Conservation (phyloP, 2,888 invertebrate genomes). For the Pseudolycoriella hygida region DNA sequence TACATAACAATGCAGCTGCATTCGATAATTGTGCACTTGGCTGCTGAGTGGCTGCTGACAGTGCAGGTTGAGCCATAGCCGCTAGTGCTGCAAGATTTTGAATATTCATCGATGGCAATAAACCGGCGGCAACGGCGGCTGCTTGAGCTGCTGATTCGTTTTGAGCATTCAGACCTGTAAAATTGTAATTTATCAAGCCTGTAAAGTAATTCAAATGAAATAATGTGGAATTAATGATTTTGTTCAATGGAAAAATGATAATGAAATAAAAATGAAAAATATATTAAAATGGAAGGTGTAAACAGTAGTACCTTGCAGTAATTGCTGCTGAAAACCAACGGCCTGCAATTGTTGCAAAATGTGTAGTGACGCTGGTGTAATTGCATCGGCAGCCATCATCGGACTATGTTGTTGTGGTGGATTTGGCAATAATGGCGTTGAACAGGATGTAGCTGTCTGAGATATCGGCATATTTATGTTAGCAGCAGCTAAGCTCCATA, state of each 20-base stretch:
- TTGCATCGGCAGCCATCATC: constrained; percentile 28
- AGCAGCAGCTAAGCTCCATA: constrained; percentile 69
- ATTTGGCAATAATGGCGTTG: constrained; percentile 30
- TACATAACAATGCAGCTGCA: constrained; percentile 28
- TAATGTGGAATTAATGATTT: no score
- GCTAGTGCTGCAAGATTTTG: constrained; percentile 73
- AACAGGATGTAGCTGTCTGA: constrained; percentile 31
- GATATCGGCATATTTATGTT: constrained; percentile 32
- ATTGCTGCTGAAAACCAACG: constrained; percentile 42
- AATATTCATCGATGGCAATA: constrained; percentile 55
- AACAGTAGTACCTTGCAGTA: constrained; percentile 36
- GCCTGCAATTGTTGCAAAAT: constrained; percentile 47
- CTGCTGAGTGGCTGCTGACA: constrained; percentile 11
- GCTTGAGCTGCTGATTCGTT: constrained; percentile 7
- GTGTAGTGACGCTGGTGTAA: constrained; percentile 44
- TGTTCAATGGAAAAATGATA: neutral
- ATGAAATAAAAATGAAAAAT: constrained; percentile 1
- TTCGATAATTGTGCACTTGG: constrained; percentile 21
- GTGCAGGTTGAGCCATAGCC: constrained; percentile 30
- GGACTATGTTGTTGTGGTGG: constrained; percentile 29
- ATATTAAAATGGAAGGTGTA: no score
- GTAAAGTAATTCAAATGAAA: no score
- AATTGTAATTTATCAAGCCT: constrained; percentile 1
- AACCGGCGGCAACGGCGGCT: constrained; percentile 22
- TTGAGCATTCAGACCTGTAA: constrained; percentile 13